These are phyloP conservation scores for Paedocypris sp. DNA, from an alignment of 2,113 vertebrate species.

Conservation along the genomic window DNA sequence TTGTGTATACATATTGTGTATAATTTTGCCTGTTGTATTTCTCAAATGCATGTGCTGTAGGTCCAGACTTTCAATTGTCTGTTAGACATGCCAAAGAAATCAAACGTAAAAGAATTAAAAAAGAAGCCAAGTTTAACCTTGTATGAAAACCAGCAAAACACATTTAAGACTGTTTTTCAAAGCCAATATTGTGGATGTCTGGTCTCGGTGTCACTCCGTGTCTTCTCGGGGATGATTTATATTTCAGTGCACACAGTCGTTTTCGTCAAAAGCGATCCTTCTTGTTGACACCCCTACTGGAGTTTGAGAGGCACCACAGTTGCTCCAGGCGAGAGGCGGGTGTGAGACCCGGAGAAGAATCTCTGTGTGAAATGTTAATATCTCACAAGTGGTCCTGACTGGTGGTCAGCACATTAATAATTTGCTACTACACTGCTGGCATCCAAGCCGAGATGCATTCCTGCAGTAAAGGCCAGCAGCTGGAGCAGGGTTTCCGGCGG, in stretches of 20 bases:
- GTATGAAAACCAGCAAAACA: no score
- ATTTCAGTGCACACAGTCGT: neutral
- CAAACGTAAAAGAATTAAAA: no score
- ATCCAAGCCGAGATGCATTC: conserved; percentile 64
- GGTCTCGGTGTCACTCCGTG: no score
- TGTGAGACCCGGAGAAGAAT: conserved; percentile 51
- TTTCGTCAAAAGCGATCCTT: conserved; percentile 11
- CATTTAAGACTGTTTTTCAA: neutral
- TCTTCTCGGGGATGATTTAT: no score
- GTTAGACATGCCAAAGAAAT: no score
- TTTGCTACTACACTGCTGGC: conserved; percentile 56
- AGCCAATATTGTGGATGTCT: no score
- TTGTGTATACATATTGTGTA: no score
- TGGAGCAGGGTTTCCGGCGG: conserved; percentile 64
- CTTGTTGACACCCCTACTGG: conserved; percentile 19
- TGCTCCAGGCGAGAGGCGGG: conserved; percentile 34
- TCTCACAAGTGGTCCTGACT: conserved; percentile 55
- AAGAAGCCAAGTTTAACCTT: no score
- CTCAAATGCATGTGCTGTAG: no score
- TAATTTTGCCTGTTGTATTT: no score
- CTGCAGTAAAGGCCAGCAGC: conserved; percentile 69
- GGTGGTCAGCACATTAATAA: conserved; percentile 62
- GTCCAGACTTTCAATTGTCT: no score
- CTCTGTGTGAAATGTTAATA: conserved; percentile 56
- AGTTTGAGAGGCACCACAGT: conserved; percentile 50